Evolutionary conservation across 2,113 vertebrate genomes (phyloP).

Genomic region (Mellivora capensis): DNA sequence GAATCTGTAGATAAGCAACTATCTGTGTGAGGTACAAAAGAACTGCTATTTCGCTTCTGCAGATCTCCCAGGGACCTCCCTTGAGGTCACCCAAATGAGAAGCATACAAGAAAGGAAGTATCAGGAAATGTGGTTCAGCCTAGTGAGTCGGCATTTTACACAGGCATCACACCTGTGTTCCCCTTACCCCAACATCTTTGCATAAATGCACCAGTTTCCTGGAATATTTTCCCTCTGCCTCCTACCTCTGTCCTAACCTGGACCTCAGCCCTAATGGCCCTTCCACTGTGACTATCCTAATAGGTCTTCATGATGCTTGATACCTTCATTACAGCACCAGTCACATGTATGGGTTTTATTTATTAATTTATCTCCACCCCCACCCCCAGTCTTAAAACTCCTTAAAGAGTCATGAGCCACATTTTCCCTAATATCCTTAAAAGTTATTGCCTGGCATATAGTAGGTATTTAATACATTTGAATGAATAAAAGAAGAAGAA

Average conservation of each 20-base stretch:
- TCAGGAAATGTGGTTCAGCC: not conserved
- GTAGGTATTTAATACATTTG: not conserved
- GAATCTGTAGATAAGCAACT: not conserved
- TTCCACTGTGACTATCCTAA: not conserved
- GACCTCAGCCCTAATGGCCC: not conserved
- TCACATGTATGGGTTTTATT: not conserved
- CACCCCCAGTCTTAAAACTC: not conserved
- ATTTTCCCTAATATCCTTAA: not conserved
- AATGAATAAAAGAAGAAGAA: not conserved
- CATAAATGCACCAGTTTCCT: not conserved
- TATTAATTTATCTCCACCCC: not conserved
- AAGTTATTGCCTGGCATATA: not conserved
- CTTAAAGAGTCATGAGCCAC: not conserved
- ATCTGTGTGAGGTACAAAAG: not conserved
- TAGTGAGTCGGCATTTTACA: not conserved
- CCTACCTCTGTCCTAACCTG: not conserved
- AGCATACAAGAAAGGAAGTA: not conserved
- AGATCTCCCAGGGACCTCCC: not conserved
- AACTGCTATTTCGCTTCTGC: not conserved
- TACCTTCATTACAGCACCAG: not conserved
- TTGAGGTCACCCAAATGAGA: not conserved
- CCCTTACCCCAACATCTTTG: not conserved
- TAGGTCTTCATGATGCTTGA: not conserved
- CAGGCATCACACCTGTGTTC: not conserved
- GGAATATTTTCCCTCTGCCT: not conserved